These are phyloP conservation scores for Anthopleura sola DNA, from an alignment of 64 coral and sea anemone genomes.

Conservation along the genomic window DNA sequence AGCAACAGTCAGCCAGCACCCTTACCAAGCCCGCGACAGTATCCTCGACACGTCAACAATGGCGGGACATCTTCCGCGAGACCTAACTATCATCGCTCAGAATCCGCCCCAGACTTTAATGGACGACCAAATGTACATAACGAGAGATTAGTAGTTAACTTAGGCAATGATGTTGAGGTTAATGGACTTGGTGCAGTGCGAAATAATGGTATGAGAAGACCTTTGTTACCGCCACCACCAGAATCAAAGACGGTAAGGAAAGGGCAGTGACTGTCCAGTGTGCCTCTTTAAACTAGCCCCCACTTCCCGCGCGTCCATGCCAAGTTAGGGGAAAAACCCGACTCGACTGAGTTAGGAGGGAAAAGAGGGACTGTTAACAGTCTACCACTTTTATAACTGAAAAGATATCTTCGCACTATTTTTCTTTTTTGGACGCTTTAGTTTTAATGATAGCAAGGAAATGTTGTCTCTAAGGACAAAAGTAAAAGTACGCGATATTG, in stretches of 20 bases:
- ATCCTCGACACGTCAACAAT: slow-evolving; percentile 11
- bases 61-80: slow-evolving; percentile 6
- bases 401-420: too few species aligned
- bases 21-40: not conserved
- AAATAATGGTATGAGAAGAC: slow-evolving; percentile 4
- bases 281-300: too few species aligned
- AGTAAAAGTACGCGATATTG: too few species aligned
- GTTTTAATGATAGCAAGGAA: too few species aligned
- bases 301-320: too few species aligned
- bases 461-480: too few species aligned
- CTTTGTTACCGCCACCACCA: slow-evolving; percentile 74
- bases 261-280: not conserved
- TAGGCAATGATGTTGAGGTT: not conserved
- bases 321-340: too few species aligned
- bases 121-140: not conserved
- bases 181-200: not conserved
- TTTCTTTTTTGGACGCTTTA: too few species aligned
- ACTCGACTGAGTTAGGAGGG: too few species aligned
- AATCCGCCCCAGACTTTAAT: slow-evolving; percentile 52
- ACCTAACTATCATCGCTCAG: slow-evolving; percentile 55
- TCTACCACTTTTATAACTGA: too few species aligned
- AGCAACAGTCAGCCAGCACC: slow-evolving; percentile 25
- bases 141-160: slow-evolving; percentile 39
- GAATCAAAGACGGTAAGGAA: slow-evolving; percentile 77
- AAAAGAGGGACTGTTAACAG: too few species aligned